phyloP scores from a whole-genome alignment of 2,113 vertebrate genomes.

The Hystrix cristata region DNA sequence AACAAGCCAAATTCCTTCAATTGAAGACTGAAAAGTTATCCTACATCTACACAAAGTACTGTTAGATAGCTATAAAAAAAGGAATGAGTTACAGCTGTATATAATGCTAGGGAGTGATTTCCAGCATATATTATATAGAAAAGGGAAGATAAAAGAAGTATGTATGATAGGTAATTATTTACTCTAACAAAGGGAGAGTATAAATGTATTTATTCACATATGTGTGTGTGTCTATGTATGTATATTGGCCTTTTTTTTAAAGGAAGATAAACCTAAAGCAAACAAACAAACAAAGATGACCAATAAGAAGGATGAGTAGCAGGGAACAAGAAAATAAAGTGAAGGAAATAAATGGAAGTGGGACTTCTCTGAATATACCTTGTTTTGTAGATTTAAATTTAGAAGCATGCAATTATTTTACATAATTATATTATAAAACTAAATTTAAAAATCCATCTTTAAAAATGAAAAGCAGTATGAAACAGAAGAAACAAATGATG shows the following conservation, averaged over 20 bases:
- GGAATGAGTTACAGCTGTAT: background rate
- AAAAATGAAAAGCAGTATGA: constrained; percentile 38
- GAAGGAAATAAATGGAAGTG: background rate
- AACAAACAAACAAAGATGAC: background rate
- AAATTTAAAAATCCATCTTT: constrained; percentile 40
- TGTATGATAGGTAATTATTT: background rate
- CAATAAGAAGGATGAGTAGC: background rate
- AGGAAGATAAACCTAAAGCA: constrained; percentile 2
- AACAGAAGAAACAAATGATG: constrained; percentile 44
- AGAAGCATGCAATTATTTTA: constrained; percentile 52
- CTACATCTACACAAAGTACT: background rate
- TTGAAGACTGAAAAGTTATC: background rate
- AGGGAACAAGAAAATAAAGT: constrained; percentile 34
- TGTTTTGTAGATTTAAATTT: constrained; percentile 47
- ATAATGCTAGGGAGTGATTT: constrained; percentile 27
- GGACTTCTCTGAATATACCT: constrained; percentile 16
- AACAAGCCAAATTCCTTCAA: constrained; percentile 37
- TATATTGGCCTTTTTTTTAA: constrained; percentile 38
- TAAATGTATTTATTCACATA: background rate
- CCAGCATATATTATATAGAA: constrained; percentile 17
- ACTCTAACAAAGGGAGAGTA: background rate
- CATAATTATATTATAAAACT: constrained; percentile 41
- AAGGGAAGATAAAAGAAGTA: constrained; percentile 7
- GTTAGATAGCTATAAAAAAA: background rate
- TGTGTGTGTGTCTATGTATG: background rate